Conservation (phyloP, 2,113 vertebrate species). For the Microcebus murinus region DNA sequence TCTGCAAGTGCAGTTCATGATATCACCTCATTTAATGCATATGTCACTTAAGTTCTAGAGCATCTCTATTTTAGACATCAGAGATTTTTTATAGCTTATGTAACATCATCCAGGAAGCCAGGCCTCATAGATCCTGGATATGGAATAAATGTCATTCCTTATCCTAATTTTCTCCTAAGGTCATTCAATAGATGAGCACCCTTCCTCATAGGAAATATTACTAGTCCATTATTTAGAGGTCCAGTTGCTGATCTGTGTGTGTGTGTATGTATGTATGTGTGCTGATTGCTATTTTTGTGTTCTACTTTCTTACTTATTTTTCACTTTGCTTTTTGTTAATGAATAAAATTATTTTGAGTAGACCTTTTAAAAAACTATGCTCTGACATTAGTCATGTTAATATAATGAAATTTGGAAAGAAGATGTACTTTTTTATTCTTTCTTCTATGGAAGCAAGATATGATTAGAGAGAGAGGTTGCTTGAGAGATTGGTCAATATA, state of each 20-base stretch:
- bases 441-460: not conserved
- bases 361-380: not conserved
- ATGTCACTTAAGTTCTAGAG: not conserved
- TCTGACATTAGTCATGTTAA: not conserved
- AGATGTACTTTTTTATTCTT: not conserved
- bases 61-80: not conserved
- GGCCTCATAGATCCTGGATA: not conserved
- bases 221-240: not conserved
- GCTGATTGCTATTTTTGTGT: not conserved
- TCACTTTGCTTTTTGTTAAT: not conserved
- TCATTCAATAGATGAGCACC: not conserved
- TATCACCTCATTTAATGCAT: not conserved
- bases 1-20: not conserved
- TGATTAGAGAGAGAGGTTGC: not conserved
- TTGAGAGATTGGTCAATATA: not conserved
- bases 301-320: not conserved
- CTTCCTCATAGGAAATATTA: not conserved
- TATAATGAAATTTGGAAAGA: not conserved
- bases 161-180: not conserved
- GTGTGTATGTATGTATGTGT: not conserved
- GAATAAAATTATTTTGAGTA: not conserved
- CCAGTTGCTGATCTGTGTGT: not conserved
- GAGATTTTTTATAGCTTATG: not conserved
- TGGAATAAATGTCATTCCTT: not conserved
- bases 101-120: not conserved